A percentile compares a stretch with the other conserved stretches of the same genome.
Conservation (phyloP, 2,888 invertebrate genomes). For the Chloroclysta siterata region DNA sequence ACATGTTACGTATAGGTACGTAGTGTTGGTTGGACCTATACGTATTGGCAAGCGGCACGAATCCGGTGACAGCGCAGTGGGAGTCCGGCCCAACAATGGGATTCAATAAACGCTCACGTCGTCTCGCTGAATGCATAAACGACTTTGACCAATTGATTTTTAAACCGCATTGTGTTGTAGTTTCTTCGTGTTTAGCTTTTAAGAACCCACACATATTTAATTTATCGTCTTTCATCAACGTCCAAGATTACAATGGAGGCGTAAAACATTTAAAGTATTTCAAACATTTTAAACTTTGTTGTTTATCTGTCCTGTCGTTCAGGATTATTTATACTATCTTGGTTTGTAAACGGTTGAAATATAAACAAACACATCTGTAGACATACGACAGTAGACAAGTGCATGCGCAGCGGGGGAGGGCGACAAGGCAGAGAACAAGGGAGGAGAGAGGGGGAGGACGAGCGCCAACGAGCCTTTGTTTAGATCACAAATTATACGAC, state of each 20-base stretch:
- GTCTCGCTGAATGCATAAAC: conserved; percentile 67
- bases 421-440: conserved; percentile 31
- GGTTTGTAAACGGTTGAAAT: conserved; percentile 71
- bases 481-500: conserved; percentile 84
- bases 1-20: background rate
- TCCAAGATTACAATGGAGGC: conserved; percentile 40
- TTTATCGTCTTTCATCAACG: conserved; percentile 48
- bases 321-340: conserved; percentile 64
- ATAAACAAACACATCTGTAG: conserved; percentile 77
- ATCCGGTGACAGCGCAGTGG: conserved; percentile 70
- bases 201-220: conserved; percentile 49
- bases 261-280: conserved; percentile 43
- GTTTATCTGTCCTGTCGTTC: conserved; percentile 57
- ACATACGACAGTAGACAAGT: conserved; percentile 75
- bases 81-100: conserved; percentile 67
- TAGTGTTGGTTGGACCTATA: conserved; percentile 32
- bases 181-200: conserved; percentile 56
- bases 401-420: conserved; percentile 67
- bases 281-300: conserved; percentile 47
- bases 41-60: conserved; percentile 59
- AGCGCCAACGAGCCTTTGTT: conserved; percentile 76
- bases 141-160: conserved; percentile 82
- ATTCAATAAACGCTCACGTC: conserved; percentile 64
- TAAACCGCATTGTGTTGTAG: conserved; percentile 66
- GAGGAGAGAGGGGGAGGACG: conserved; percentile 37